These are phyloP conservation scores for Malthinus flaveolus DNA, from an alignment of 2,888 invertebrate genomes.

Conservation along the genomic window DNA sequence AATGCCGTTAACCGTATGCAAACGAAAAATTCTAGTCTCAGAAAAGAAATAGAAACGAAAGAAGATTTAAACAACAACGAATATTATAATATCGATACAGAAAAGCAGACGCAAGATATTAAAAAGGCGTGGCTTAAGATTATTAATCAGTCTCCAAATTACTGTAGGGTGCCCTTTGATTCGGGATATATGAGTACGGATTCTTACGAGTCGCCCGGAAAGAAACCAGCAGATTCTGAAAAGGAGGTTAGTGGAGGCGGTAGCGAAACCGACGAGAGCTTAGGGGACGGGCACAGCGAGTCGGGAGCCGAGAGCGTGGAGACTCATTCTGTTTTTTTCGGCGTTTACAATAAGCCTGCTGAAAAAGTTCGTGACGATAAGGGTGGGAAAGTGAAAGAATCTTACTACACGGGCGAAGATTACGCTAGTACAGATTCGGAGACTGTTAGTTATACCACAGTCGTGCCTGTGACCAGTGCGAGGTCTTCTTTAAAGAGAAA, in stretches of 20 bases:
- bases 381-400: slow-evolving; percentile 33
- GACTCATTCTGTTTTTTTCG: slow-evolving; percentile 85
- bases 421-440: slow-evolving; percentile 55
- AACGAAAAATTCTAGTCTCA: slow-evolving; percentile 20
- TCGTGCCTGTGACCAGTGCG: slow-evolving; percentile 41
- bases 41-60: neutral
- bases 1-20: slow-evolving; percentile 46
- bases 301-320: slow-evolving; percentile 86
- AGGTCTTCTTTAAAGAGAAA: slow-evolving; percentile 6
- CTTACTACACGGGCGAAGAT: slow-evolving; percentile 39
- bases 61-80: slow-evolving; percentile 18
- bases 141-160: slow-evolving; percentile 14
- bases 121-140: slow-evolving; percentile 46
- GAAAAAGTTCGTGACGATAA: slow-evolving; percentile 38
- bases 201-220: slow-evolving; percentile 64
- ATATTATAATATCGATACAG: slow-evolving; percentile 5
- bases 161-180: slow-evolving; percentile 59
- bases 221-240: slow-evolving; percentile 55
- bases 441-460: slow-evolving; percentile 56
- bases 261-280: slow-evolving; percentile 78
- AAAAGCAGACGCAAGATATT: slow-evolving; percentile 32
- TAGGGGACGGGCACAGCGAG: slow-evolving; percentile 79
- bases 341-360: slow-evolving; percentile 61
- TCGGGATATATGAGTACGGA: slow-evolving; percentile 87
- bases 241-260: slow-evolving; percentile 46